Conservation (phyloP, 2,113 vertebrate genomes). For the Urocitellus parryii region DNA sequence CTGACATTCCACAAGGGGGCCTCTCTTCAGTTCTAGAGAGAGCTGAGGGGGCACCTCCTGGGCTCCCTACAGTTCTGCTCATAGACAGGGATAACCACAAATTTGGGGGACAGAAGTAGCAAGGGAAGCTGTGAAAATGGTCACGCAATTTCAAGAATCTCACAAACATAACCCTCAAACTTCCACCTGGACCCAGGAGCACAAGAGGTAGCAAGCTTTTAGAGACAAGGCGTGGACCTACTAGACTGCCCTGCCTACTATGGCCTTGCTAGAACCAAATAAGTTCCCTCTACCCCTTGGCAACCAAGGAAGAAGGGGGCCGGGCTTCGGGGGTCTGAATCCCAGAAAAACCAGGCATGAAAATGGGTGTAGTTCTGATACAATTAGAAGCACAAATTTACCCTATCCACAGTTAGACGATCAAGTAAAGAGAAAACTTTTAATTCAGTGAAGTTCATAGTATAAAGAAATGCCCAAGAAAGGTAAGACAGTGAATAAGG, state of each 20-base stretch:
- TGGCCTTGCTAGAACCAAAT: background rate
- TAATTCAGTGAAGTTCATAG: background rate
- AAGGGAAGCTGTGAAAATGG: background rate
- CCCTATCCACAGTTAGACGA: background rate
- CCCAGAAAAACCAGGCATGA: background rate
- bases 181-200: background rate
- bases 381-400: background rate
- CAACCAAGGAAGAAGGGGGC: background rate
- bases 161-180: background rate
- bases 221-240: rapidly evolving
- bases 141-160: background rate
- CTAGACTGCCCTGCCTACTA: too few species aligned
- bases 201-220: background rate
- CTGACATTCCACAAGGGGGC: background rate
- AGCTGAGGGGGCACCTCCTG: background rate
- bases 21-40: background rate
- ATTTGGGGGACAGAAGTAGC: background rate
- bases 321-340: rapidly evolving
- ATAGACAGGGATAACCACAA: constrained; percentile 1
- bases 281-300: background rate
- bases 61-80: background rate
- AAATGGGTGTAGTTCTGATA: background rate
- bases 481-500: rapidly evolving
- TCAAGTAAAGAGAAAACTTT: background rate
- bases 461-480: background rate